Conservation (phyloP, 2,888 invertebrate genomes). For the Bimastos eiseni region DNA sequence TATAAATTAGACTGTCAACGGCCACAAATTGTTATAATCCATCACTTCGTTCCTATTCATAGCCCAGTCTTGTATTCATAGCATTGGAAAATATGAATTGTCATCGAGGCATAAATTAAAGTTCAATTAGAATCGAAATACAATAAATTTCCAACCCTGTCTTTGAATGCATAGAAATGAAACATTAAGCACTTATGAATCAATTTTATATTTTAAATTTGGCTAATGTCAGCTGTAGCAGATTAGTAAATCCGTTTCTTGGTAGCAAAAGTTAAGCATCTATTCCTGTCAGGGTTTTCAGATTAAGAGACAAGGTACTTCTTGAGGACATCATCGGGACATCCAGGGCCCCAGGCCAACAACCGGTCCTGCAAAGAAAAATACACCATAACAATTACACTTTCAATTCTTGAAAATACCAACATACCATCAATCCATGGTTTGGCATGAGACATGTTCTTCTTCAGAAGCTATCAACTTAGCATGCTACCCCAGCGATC, state of each 20-base stretch:
- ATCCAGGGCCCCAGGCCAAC: slow-evolving; percentile 55
- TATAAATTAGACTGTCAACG: background rate
- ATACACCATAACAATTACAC: slow-evolving; percentile 8
- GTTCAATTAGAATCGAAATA: background rate
- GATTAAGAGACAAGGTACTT: slow-evolving; percentile 34
- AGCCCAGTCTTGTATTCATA: background rate
- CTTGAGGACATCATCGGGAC: slow-evolving; percentile 49
- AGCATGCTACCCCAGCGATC: background rate
- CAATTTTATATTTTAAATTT: background rate
- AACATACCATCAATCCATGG: background rate
- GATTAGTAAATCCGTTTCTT: background rate
- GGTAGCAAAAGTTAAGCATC: background rate
- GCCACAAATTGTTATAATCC: background rate
- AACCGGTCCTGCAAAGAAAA: slow-evolving; percentile 53
- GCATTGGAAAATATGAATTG: background rate
- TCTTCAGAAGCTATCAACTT: background rate
- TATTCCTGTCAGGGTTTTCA: background rate
- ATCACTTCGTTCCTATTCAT: background rate
- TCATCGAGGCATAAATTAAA: background rate
- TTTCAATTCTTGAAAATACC: background rate
- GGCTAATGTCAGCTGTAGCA: background rate
- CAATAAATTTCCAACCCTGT: background rate
- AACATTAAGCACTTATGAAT: slow-evolving; percentile 15
- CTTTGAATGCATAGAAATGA: background rate
- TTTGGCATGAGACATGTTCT: background rate